Evolutionary conservation across 2,888 invertebrate species (phyloP), one percentile per base, ranked within the genome.

Genomic region (Zeuzera pyrina): DNA sequence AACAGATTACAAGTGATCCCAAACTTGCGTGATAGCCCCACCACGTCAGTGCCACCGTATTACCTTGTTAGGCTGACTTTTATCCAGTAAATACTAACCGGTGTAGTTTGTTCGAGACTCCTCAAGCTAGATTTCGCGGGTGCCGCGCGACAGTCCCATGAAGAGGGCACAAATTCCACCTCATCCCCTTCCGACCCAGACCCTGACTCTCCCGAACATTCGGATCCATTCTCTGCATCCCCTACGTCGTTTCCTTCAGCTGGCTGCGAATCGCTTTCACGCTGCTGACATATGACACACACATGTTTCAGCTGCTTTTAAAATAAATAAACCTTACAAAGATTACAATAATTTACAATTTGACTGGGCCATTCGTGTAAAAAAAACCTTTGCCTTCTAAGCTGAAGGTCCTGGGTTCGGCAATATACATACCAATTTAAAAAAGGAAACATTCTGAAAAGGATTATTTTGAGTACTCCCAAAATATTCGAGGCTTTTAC

Each of bases 131-230:
- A 91, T 67, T 91, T 89, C 30, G 87, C 84, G n/a, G 93, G 93
- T 2, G 86, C 89, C 11, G 92, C 89, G 52, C 88, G 87, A 47
- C 91, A 89, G 67, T 93, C 89, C 93, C 93, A 93, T 38, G 91
- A 91, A 2, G 91, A 92, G 3, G 92, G 92, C 35, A 91, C 88
- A 64, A 92, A 92, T 58, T 90, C 91, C 33, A 87, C 88, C 51
- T 89, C 90, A 41, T 88, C 89, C 28, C 87, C 87, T 45, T 87
- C 87, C 6, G 74, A 76, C 44, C 77, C 77, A 25, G 53, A 49
- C 29, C 74, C 81, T 13, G 66, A 64, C 38, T 58, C 74, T 30
- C 55, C 64, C 23, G 68, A 68, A 30, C 49, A 58, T 12, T 29
- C 38, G 12, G 35, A 29, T 33, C 42, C 28, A 43, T 41, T 8